phyloP scores from a whole-genome alignment of 1,140 invertebrate genomes.

The Phthorimaea operculella region DNA sequence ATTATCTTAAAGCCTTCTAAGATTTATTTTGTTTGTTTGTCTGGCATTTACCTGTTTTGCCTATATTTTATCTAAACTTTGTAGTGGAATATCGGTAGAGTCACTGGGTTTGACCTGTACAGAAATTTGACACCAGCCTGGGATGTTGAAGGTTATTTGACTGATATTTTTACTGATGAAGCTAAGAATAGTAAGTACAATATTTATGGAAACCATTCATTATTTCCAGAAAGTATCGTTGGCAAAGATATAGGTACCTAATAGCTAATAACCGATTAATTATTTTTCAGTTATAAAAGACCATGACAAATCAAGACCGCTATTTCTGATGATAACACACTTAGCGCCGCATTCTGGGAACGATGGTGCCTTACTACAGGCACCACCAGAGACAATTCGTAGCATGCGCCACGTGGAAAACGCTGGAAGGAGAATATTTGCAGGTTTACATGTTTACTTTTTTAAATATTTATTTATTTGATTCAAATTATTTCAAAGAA shows the following conservation, averaged over 20 bases:
- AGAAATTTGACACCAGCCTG: constrained; percentile 70
- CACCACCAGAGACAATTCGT: constrained; percentile 31
- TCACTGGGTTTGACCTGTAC: constrained; percentile 75
- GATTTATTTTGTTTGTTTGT: too few species aligned
- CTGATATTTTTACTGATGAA: constrained; percentile 80
- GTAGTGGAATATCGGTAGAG: constrained; percentile 42
- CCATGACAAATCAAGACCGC: constrained; percentile 37
- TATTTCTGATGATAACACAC: constrained; percentile 50
- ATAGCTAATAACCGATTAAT: too few species aligned
- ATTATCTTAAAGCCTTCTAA: too few species aligned
- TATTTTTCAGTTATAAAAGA: constrained; percentile 35
- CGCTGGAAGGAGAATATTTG: constrained; percentile 47
- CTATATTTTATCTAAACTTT: constrained; percentile 11
- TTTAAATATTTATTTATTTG: too few species aligned
- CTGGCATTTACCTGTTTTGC: too few species aligned
- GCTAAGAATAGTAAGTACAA: constrained; percentile 65
- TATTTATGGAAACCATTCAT: too few species aligned
- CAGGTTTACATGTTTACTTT: constrained; percentile 24
- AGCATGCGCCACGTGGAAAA: constrained; percentile 42
- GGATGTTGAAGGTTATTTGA: constrained; percentile 73
- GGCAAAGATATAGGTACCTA: too few species aligned
- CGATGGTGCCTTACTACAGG: constrained; percentile 36
- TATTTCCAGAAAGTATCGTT: too few species aligned
- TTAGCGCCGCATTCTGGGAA: constrained; percentile 54
- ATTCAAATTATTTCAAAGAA: too few species aligned